Evolutionary conservation across 2,113 vertebrate genomes (phyloP), one percentile per base, ranked within the genome.

Genomic region (Cranoglanis bouderius): DNA sequence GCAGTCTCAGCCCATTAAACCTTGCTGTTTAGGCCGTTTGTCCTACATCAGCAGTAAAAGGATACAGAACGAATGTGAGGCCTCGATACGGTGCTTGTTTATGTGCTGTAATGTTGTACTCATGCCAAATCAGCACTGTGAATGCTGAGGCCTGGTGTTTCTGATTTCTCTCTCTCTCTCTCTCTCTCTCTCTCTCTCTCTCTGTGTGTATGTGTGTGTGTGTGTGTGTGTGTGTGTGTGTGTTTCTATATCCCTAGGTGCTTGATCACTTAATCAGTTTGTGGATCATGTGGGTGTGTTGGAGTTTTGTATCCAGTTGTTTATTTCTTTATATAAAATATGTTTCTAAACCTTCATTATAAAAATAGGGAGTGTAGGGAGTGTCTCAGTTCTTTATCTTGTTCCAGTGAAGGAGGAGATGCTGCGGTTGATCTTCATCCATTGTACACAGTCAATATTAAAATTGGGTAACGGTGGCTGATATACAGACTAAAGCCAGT

Each of bases 51-150:
- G 93, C 92, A 92, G 91, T 95, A 92, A 95, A 91, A 92, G 61
- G 14, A 5, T 61, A 91, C 92, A 90, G 89, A 87, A 93, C 92
- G 94, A 94, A 95, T 95, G 94, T 90, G 92, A 93, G 94, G 94
- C 94, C 94, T 94, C 94, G 92, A 92, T 94, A 93, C 92, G 92
- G 93, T 91, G 92, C 93, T 94, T 86, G 92, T 95, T 95, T 93
- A 93, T 94, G 91, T 94, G 94, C 92, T 93, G 94, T 95, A 94
- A 95, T 95, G 94, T 92, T 95, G 93, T 92, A 92, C 91, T 91
- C 90, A 86, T 93, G 95, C 95, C 94, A 95, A 88, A 86, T 65
- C 83, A 70, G 46, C 84, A 65, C 85, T 77, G 59, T 55, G 70
- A 92, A 91, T 92, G 92, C 92, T 0, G 90, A 93, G 53, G 43